Evolutionary conservation across 2,113 vertebrate genomes (phyloP).

Genomic region (Nibea albiflora): DNA sequence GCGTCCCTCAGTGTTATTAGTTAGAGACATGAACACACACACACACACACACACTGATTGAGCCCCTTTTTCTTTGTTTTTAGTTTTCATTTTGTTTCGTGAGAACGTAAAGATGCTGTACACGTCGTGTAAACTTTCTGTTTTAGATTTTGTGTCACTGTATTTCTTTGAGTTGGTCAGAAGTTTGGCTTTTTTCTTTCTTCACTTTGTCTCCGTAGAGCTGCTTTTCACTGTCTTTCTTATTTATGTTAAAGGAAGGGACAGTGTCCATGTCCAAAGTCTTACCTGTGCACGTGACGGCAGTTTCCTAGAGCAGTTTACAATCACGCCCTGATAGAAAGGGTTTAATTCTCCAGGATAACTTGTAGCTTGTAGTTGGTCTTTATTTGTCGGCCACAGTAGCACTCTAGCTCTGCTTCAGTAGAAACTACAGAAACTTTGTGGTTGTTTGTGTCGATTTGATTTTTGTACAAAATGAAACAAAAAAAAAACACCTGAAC

Average conservation of each 20-base stretch:
- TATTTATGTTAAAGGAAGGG: slow-evolving; percentile 61
- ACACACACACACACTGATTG: slow-evolving; percentile 11
- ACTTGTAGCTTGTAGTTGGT: not conserved
- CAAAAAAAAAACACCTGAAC: slow-evolving; percentile 9
- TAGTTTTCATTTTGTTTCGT: slow-evolving; percentile 59
- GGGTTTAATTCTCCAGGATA: not conserved
- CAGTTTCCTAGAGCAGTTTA: slow-evolving; percentile 22
- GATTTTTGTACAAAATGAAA: slow-evolving; percentile 33
- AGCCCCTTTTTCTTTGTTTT: slow-evolving; percentile 30
- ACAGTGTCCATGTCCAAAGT: slow-evolving; percentile 64
- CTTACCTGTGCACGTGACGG: slow-evolving; percentile 30
- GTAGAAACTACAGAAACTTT: not conserved
- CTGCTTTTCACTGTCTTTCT: slow-evolving; percentile 42
- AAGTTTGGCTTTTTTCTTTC: not conserved
- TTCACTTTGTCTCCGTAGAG: slow-evolving; percentile 49
- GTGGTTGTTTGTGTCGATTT: slow-evolving; percentile 34
- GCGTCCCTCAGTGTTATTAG: slow-evolving; percentile 17
- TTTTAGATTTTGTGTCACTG: slow-evolving; percentile 55
- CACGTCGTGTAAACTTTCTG: slow-evolving; percentile 59
- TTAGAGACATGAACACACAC: not conserved
- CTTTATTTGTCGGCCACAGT: slow-evolving; percentile 8
- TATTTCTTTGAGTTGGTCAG: slow-evolving; percentile 31
- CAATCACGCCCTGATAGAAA: slow-evolving; percentile 15
- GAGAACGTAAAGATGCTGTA: slow-evolving; percentile 52
- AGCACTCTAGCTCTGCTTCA: slow-evolving; percentile 2